These are phyloP conservation scores for Hyposmocoma kahamanoa DNA, from an alignment of 1,140 invertebrate species.

Conservation along the genomic window DNA sequence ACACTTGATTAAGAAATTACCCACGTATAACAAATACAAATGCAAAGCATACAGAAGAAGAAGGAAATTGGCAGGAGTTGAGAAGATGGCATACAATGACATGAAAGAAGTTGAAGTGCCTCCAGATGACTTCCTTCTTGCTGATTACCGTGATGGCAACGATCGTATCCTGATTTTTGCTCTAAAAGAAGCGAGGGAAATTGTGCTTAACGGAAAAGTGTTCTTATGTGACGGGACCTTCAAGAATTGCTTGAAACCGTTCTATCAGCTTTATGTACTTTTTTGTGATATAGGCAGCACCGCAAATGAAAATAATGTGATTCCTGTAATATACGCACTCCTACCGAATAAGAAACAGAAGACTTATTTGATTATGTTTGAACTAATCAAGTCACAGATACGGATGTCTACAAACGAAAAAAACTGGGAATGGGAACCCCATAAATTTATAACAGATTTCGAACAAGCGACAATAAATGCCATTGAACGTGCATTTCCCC, in stretches of 20 bases:
- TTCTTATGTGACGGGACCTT: conserved; percentile 5
- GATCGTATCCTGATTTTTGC: not conserved
- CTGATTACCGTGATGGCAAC: not conserved
- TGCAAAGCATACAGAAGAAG: too few species aligned
- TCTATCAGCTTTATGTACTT: not conserved
- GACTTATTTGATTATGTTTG: not conserved
- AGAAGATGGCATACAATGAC: too few species aligned
- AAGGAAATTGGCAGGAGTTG: too few species aligned
- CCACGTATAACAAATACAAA: too few species aligned
- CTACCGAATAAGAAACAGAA: not conserved
- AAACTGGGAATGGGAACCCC: conserved; percentile 3
- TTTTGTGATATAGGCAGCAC: not conserved
- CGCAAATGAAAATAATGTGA: not conserved
- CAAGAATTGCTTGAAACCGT: not conserved
- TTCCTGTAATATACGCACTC: conserved; percentile 3
- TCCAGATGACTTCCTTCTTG: not conserved
- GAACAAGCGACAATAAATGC: conserved; percentile 1
- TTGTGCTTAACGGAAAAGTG: not conserved
- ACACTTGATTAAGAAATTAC: too few species aligned
- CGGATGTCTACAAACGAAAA: too few species aligned
- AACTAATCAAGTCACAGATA: not conserved
- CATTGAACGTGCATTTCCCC: not conserved
- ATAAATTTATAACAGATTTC: not conserved
- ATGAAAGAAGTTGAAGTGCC: conserved; percentile 3
- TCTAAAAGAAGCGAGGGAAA: not conserved